phyloP scores from a whole-genome alignment of 2,888 invertebrate genomes.

The Petrolisthes manimaculis region DNA sequence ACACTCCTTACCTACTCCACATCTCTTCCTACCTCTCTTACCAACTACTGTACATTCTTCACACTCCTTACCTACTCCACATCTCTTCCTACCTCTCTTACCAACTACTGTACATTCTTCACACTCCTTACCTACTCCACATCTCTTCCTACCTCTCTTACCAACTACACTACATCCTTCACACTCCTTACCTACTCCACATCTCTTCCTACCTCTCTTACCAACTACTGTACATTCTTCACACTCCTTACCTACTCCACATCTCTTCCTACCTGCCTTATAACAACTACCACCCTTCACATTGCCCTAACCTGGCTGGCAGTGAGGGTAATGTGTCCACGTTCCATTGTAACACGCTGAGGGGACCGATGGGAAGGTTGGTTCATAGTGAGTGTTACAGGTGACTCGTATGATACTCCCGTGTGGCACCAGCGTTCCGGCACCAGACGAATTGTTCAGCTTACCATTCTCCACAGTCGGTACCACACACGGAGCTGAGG shows the following conservation, averaged over 20 bases:
- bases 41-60: neutral
- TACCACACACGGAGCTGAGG: constrained; percentile 92
- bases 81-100: neutral
- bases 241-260: neutral
- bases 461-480: constrained; percentile 77
- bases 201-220: neutral
- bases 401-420: constrained; percentile 81
- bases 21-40: neutral
- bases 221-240: neutral
- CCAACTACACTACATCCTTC: neutral
- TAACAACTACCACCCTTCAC: neutral
- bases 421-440: constrained; percentile 74
- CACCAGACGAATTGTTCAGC: constrained; percentile 66
- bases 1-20: neutral
- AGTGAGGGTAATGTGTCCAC: constrained; percentile 92
- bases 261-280: neutral
- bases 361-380: constrained; percentile 75
- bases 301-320: constrained; percentile 79
- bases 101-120: too few species aligned
- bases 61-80: neutral
- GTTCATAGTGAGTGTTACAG: constrained; percentile 85
- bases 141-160: neutral
- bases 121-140: neutral
- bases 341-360: constrained; percentile 92
- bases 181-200: neutral